Conservation (phyloP, 2,797 vertebrate genomes). For the Glossophaga mutica region DNA sequence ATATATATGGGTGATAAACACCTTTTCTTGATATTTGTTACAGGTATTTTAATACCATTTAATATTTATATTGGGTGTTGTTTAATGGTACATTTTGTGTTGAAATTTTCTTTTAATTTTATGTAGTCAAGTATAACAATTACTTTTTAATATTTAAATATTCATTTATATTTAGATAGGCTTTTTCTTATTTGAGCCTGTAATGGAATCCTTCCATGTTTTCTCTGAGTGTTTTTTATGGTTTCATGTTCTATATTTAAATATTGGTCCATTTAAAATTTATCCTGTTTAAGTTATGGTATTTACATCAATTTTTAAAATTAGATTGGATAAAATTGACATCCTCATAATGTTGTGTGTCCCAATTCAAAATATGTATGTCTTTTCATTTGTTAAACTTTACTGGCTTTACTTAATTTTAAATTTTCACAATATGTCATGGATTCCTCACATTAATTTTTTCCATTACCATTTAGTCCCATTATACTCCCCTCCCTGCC, state of each 20-base stretch:
- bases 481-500: background rate
- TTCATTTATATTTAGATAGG: constrained; percentile 34
- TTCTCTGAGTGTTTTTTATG: constrained; percentile 41
- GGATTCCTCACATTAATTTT: background rate
- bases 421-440: background rate
- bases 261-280: constrained; percentile 50
- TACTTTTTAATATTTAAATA: constrained; percentile 10
- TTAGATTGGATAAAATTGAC: background rate
- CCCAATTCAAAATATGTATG: background rate
- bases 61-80: background rate
- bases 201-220: constrained; percentile 33
- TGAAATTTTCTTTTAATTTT: constrained; percentile 1
- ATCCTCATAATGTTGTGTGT: background rate
- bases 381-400: constrained; percentile 1
- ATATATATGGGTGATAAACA: background rate
- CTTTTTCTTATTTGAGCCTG: background rate
- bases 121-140: background rate
- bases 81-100: background rate
- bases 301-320: background rate
- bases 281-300: constrained; percentile 5
- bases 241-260: constrained; percentile 43
- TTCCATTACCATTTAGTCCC: background rate
- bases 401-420: background rate
- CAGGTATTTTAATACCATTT: constrained; percentile 22
- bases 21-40: background rate